A percentile compares a stretch with the other conserved stretches of the same genome.
Conservation (phyloP, 2,113 vertebrate species). For the Corythornis vintsioides region DNA sequence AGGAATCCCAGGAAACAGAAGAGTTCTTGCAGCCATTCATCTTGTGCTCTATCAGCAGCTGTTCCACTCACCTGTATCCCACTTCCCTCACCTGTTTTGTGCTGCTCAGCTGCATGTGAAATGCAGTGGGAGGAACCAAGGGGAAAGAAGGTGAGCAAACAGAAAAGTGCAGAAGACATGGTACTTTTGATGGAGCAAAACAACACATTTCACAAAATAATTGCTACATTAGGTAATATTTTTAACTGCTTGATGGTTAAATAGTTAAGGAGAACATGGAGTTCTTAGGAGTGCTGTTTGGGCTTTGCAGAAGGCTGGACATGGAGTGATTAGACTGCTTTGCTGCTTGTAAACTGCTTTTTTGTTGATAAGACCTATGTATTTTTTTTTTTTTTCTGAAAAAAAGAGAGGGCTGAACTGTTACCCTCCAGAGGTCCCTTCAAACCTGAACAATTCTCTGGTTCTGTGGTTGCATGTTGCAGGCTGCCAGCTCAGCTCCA, state of each 20-base stretch:
- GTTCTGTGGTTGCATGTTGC: not conserved
- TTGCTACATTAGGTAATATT: not conserved
- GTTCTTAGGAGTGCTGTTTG: not conserved
- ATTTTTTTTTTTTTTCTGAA: not conserved
- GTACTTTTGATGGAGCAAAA: not conserved
- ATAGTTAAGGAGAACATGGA: too few species aligned
- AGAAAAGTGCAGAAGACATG: not conserved
- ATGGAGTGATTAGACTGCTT: not conserved
- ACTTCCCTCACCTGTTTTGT: not conserved
- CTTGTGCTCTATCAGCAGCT: not conserved
- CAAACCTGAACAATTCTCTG: rapidly evolving
- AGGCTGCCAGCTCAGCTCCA: not conserved
- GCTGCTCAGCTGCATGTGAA: not conserved
- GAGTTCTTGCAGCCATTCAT: not conserved
- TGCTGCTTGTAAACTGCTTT: not conserved
- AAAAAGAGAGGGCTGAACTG: not conserved
- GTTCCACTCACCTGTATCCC: not conserved
- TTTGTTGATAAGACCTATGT: not conserved
- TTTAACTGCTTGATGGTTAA: not conserved
- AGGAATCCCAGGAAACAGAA: not conserved
- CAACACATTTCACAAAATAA: not conserved
- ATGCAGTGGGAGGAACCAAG: rapidly evolving
- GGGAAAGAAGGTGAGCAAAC: not conserved
- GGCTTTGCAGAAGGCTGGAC: not conserved
- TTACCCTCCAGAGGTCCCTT: not conserved